A percentile compares a stretch with the other conserved stretches of the same genome.
Conservation (phyloP, 2,113 vertebrate genomes). For the Ictalurus punctatus region DNA sequence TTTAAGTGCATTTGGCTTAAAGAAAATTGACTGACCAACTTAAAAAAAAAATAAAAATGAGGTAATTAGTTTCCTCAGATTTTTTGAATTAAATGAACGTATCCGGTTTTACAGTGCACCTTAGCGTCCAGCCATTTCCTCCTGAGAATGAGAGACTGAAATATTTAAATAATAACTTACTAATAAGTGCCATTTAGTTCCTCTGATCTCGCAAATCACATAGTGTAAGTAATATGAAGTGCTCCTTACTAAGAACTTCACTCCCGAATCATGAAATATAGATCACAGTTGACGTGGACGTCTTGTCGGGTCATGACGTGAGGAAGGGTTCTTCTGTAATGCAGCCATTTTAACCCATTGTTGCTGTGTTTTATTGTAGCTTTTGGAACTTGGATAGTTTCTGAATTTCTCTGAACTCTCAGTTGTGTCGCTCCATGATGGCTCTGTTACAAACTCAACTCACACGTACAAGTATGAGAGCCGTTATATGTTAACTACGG, state of each 20-base stretch:
- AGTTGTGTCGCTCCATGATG: neutral
- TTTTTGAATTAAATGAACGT: no score
- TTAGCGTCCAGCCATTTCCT: neutral
- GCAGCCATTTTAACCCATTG: neutral
- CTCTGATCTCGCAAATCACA: neutral
- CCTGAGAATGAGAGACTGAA: constrained; percentile 41
- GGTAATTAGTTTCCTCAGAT: no score
- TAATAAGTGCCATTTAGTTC: constrained; percentile 16
- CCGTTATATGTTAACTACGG: neutral
- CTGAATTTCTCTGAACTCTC: neutral
- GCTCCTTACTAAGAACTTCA: constrained; percentile 5
- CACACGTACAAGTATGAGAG: neutral
- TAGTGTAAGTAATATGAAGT: neutral
- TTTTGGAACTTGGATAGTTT: neutral
- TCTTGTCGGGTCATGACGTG: neutral
- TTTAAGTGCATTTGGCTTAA: no score
- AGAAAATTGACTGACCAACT: no score
- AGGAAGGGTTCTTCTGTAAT: no score
- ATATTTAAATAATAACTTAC: constrained; percentile 17
- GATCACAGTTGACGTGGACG: neutral
- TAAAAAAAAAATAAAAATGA: no score
- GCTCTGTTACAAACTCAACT: neutral
- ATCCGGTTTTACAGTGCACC: no score
- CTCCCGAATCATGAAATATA: constrained; percentile 1
- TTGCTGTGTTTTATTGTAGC: neutral